Evolutionary conservation across 2,113 vertebrate genomes (phyloP).

Genomic region (Xyrauchen texanus): DNA sequence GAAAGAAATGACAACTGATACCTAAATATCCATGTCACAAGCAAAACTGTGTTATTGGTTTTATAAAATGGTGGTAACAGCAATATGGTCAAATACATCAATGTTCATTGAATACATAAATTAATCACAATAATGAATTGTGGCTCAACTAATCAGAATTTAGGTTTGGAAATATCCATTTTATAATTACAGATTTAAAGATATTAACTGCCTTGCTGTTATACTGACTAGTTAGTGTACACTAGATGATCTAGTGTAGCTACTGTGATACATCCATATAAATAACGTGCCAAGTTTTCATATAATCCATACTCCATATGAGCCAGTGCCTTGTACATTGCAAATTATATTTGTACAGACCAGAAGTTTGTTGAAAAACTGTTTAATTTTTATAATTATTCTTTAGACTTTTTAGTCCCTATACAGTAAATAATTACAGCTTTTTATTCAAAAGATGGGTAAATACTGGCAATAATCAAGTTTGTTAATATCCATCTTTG

Average conservation of each 20-base stretch:
- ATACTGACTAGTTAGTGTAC: too few relatives aligned
- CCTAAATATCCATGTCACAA: not conserved
- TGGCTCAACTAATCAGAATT: not conserved
- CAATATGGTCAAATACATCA: too few relatives aligned
- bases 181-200: not conserved
- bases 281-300: not conserved
- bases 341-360: not conserved
- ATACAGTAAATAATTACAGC: not conserved
- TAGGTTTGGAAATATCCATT: not conserved
- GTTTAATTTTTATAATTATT: too few relatives aligned
- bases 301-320: not conserved
- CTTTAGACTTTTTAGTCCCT: not conserved
- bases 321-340: conserved; percentile 46
- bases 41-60: too few relatives aligned
- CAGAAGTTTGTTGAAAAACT: too few relatives aligned
- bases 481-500: not conserved
- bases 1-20: conserved; percentile 58
- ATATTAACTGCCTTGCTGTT: not conserved
- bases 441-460: not conserved
- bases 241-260: not conserved
- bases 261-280: not conserved
- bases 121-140: too few relatives aligned
- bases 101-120: too few relatives aligned
- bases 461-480: conserved; percentile 7
- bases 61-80: too few relatives aligned